These are phyloP conservation scores for Apotomis betuletana DNA, from an alignment of 2,888 invertebrate genomes.

Conservation along the genomic window DNA sequence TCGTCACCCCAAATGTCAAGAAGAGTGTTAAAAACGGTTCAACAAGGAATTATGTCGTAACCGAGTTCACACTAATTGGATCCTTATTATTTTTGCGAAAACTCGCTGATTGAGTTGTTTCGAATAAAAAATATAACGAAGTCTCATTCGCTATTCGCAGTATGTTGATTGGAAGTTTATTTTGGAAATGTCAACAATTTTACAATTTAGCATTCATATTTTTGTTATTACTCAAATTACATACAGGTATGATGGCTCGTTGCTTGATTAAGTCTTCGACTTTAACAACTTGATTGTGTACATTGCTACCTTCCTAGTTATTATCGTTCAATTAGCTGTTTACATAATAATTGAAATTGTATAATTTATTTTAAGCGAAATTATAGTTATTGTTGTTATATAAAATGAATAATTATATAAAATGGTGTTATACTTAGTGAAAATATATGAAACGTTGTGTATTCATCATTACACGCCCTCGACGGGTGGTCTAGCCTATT, in stretches of 20 bases:
- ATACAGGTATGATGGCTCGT: constrained; percentile 16
- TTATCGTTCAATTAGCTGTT: constrained; percentile 8
- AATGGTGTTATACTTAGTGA: too few relatives aligned
- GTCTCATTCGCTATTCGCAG: constrained; percentile 23
- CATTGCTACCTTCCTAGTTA: constrained; percentile 1
- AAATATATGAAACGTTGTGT: too few relatives aligned
- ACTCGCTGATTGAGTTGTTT: constrained; percentile 57
- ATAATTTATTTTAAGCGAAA: too few relatives aligned
- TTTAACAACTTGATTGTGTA: constrained; percentile 15
- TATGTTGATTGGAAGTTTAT: constrained; percentile 37
- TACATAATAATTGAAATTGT: too few relatives aligned
- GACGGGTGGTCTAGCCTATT: too few relatives aligned
- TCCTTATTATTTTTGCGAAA: constrained; percentile 49
- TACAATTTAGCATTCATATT: constrained; percentile 28
- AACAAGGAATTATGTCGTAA: constrained; percentile 43
- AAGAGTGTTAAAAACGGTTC: constrained; percentile 47
- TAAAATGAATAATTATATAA: too few relatives aligned
- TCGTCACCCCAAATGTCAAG: background rate
- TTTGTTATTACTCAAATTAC: constrained; percentile 26
- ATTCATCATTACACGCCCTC: background rate
- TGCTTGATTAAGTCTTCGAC: constrained; percentile 14
- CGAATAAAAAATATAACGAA: constrained; percentile 34
- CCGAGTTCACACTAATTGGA: constrained; percentile 62
- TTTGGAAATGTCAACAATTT: constrained; percentile 31
- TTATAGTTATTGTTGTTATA: too few relatives aligned